Conservation (phyloP, 2,113 vertebrate species). For the Sakesphorus luctuosus region DNA sequence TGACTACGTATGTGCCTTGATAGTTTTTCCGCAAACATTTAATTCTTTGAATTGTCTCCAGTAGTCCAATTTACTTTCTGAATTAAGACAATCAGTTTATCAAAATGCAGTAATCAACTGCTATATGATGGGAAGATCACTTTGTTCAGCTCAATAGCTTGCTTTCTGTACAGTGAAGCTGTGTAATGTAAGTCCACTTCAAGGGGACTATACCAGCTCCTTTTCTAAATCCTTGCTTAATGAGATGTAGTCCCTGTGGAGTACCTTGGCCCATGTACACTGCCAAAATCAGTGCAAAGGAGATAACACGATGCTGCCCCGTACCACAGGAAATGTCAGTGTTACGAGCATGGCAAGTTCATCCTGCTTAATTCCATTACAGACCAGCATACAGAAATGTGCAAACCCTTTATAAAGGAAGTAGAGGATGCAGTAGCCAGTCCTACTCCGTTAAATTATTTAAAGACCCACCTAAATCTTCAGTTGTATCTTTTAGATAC, state of each 20-base stretch:
- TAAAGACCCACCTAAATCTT: background rate
- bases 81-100: background rate
- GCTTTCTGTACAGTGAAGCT: background rate
- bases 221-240: background rate
- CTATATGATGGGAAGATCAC: background rate
- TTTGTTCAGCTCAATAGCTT: background rate
- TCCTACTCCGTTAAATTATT: background rate
- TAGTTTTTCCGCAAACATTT: background rate
- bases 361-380: background rate
- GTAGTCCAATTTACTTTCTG: background rate
- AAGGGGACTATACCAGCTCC: background rate
- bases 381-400: background rate
- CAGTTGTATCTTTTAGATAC: background rate
- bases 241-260: background rate
- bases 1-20: background rate
- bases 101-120: background rate
- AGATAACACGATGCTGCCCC: background rate
- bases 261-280: background rate
- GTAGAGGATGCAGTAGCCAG: background rate
- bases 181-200: background rate
- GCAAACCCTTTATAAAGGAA: background rate
- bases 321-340: background rate
- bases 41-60: conserved; percentile 15
- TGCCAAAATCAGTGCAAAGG: background rate
- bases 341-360: background rate